Conservation (phyloP, 2,113 vertebrate species). For the Mungos mungo region DNA sequence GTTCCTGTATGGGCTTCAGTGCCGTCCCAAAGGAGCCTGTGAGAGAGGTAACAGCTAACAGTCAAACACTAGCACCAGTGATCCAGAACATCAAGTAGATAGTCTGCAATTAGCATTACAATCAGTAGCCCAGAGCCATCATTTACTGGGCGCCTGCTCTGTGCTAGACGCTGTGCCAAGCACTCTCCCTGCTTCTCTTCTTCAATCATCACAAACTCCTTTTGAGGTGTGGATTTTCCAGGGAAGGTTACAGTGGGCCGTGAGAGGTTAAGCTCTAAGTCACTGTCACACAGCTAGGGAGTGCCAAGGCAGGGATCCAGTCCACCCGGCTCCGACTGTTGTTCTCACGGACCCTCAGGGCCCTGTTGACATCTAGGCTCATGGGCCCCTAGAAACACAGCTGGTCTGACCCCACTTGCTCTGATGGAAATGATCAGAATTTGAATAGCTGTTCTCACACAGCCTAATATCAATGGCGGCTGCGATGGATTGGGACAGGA, state of each 20-base stretch:
- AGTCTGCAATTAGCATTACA: too few species aligned
- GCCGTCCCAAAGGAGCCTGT: neutral
- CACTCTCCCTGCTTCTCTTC: neutral
- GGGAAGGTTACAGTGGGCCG: neutral
- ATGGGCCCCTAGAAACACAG: neutral
- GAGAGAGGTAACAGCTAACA: neutral
- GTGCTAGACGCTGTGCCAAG: neutral
- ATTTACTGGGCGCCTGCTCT: neutral
- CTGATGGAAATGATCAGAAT: neutral
- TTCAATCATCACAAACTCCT: neutral
- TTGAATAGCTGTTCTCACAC: neutral
- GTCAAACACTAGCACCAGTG: too few species aligned
- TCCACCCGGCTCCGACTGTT: rapidly evolving
- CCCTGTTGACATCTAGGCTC: neutral
- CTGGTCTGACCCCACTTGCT: neutral
- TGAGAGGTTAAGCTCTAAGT: neutral
- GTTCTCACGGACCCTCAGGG: rapidly evolving
- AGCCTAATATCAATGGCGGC: too few species aligned
- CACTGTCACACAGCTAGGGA: neutral
- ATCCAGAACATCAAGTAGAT: neutral
- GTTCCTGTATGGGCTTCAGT: neutral
- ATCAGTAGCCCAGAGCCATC: too few species aligned
- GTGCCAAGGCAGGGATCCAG: neutral
- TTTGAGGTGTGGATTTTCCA: neutral
- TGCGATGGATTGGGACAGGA: neutral